Evolutionary conservation across 2,113 vertebrate species (phyloP), one percentile per base, ranked within the genome.

Genomic region (Bujurquina vittata): DNA sequence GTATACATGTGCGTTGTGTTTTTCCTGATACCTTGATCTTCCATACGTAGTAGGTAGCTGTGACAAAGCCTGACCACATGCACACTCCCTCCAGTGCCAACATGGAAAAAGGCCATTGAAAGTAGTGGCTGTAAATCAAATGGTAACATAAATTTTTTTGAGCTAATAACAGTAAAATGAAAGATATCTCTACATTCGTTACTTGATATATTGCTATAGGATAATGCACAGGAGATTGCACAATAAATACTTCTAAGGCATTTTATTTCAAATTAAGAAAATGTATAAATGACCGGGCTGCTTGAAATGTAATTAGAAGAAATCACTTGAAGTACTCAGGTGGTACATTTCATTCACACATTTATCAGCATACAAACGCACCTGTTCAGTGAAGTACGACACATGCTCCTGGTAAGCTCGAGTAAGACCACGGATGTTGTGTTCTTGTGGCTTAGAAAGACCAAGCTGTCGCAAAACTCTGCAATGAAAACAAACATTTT

Each of bases 31-130:
- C 93, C 89, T 95, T 93, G 52, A 90, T 94, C 80, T 87, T 95
- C 95, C 95, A 96, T 29, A 96, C 94, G 4, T 95, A 95, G 85
- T 95, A 94, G 9, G 95, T 96, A 77, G 93, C 91, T 0, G 95
- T 29, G 60, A 96, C 15, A 1, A 96, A 90, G 4, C 94, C 96
- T 1, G 83, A 81, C 96, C 96, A 96, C 95, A 95, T 96, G 78
- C 95, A 96, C 10, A 95, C 3, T 18, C 95, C 96, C 80, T 95
- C 95, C 46, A 95, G 73, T 10, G 81, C 90, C 75, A 96, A 76
- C 91, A 96, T 93, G 14, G 72, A 59, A 89, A 96, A 94, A 29
- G 95, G 94, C 95, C 95, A 95, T 61, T 90, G 75, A 9, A 82
- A 18, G 76, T 95, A 94, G 35, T 87, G 22, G 75, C 94, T 95